Evolutionary conservation across 2,888 invertebrate genomes (phyloP), one percentile per base, ranked within the genome.

Genomic region (Plagiodera versicolora): DNA sequence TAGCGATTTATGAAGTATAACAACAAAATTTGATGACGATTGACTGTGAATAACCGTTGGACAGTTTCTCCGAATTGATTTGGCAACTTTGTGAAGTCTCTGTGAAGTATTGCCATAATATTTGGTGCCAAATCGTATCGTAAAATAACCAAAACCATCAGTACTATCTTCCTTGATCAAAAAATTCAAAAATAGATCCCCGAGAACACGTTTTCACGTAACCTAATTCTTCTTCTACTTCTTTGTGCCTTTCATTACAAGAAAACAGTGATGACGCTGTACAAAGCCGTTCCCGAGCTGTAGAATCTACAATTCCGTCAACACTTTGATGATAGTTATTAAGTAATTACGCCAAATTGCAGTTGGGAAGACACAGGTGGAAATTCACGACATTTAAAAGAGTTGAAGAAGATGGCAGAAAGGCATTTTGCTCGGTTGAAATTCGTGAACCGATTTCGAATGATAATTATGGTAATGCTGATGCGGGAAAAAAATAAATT

Each of bases 331-430:
- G 20, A 52, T 39, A 24, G 39, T 35, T 51, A 51, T 52, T 39
- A 52, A 2, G 52, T 52, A 52, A 52, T 52, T 52, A 20, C 39
- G 52, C 6, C 14, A 35, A 52, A 52, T 52, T 39, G 19, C 52
- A 39, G 19, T 39, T 19, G 52, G 39, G n/a, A 52, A 52, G 39
- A 39, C 52, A 52, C 52, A 52, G 52, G 52, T 52, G 52, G 39
- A 39, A 52, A 52, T 51, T 35, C n/a, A 52, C 52, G 39, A 39
- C 39, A 52, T 52, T 52, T 20, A 14, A 35, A 35, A 24, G 20
- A 52, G 19, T 39, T 14, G 19, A 52, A 52, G 19, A 11, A 52
- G 19, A 39, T 20, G 24, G 52, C n/a, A 6, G 16, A 32, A 17
- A 14, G 39, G 24, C 39, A 49, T 52, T 19, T 17, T 39, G 39